A percentile compares a stretch with the other conserved stretches of the same genome.
Evolutionary conservation across 2,797 vertebrate species (phyloP).

Genomic region (Malacoctenus gilli): DNA sequence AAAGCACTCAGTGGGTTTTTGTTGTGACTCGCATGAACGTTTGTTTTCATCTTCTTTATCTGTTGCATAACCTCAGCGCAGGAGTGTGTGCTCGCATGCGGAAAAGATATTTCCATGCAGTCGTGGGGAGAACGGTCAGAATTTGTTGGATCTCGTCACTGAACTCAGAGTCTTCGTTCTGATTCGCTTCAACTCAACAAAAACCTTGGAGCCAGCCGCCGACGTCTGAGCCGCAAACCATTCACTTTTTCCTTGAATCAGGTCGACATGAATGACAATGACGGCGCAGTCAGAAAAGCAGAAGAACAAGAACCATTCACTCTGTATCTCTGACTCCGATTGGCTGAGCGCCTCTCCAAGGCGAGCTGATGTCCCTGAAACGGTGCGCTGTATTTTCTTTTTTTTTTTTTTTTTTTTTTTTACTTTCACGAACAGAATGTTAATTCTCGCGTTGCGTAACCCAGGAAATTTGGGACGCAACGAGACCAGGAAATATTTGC

Average conservation of each 20-base stretch:
- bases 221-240: slow-evolving; percentile 20
- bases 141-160: slow-evolving; percentile 4
- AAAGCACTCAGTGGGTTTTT: no score
- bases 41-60: no score
- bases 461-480: slow-evolving; percentile 13
- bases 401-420: slow-evolving; percentile 5
- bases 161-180: slow-evolving; percentile 7
- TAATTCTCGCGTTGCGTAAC: slow-evolving; percentile 37
- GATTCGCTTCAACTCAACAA: slow-evolving; percentile 13
- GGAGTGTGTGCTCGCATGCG: neutral
- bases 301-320: slow-evolving; percentile 18
- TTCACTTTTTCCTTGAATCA: slow-evolving; percentile 40
- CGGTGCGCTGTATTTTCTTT: neutral
- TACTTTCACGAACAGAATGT: neutral
- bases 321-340: slow-evolving; percentile 7
- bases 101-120: neutral
- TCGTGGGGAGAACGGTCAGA: neutral
- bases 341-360: slow-evolving; percentile 9
- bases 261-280: slow-evolving; percentile 19
- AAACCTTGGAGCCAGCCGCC: slow-evolving; percentile 36
- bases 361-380: slow-evolving; percentile 15
- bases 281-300: neutral
- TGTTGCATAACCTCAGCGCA: no score
- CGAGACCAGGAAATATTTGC: slow-evolving; percentile 56
- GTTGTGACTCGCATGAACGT: no score